Base-by-base conservation (phyloP, 2,888 invertebrate genomes). In the Deilephila elpenor region DNA sequence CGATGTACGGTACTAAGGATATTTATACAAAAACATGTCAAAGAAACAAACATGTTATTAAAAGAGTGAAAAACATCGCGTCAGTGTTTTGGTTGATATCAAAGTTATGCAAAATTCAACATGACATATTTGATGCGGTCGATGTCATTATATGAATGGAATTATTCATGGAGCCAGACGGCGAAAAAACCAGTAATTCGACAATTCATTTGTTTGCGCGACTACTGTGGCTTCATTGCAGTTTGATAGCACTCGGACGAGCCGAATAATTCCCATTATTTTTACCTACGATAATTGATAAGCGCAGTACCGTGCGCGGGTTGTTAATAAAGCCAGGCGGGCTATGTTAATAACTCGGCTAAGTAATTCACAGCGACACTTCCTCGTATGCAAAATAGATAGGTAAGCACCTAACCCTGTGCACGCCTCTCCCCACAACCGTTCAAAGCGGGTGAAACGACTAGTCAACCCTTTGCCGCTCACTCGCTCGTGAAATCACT, bases 401-500 rank as follows among this genome's bases (percentile, higher is more conserved):
- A 89, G 86, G 84, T 83, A 86, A 83, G 83, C 84, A 77, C 77
- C 82, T 83, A 85, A 86, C 86, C 85, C 87, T 78, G 80, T 80
- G 84, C 83, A 80, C 80, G 82, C 82, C 85, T 82, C 85, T 82
- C 93, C 93, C 93, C 93, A 92, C 91, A 92, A 93, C 92, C 91
- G 93, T 91, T 93, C 93, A 94, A 94, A 94, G 94, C 92, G 92
- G 87, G 89, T 84, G 90, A 90, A 91, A 87, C 93, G 93, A 93
- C 93, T 93, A 93, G 93, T 91, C 93, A 94, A 93, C 94, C 94
- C 94, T 94, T 94, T 94, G 93, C 91, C 93, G 93, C 89, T 88
- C 94, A 93, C 91, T 94, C 94, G 90, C 89, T 94, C 94, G 94
- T 94, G 93, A 94, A 94, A 94, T 94, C 94, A 94, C 94, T 94